Conservation (phyloP, 2,113 vertebrate genomes). For the Cairina moschata region DNA sequence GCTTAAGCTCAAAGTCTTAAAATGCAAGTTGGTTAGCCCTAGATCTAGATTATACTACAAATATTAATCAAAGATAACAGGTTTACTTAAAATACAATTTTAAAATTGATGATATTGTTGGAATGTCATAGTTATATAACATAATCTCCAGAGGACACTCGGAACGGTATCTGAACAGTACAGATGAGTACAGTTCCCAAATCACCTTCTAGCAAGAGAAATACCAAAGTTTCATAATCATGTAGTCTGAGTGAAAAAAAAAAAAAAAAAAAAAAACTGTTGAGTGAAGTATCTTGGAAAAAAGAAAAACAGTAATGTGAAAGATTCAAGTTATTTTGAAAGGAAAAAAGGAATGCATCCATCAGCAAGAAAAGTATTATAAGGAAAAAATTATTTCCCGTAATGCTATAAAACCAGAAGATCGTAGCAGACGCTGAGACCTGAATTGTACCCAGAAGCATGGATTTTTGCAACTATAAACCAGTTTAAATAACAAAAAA, state of each 20-base stretch:
- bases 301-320: background rate
- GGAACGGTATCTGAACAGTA: background rate
- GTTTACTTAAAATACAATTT: background rate
- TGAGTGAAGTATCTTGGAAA: background rate
- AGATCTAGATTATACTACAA: background rate
- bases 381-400: conserved; percentile 39
- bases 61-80: background rate
- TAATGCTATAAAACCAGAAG: conserved; percentile 24
- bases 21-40: background rate
- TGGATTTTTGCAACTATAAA: conserved; percentile 35
- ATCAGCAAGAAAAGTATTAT: background rate
- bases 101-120: background rate
- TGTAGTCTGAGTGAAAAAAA: background rate
- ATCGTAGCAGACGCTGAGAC: conserved; percentile 16
- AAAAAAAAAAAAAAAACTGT: background rate
- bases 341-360: background rate
- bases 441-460: conserved; percentile 1
- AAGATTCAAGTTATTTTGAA: background rate
- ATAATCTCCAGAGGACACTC: background rate
- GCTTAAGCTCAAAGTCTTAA: background rate
- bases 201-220: background rate
- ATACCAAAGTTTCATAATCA: background rate
- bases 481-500: conserved; percentile 42
- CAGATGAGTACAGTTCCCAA: background rate
- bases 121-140: background rate